A percentile compares a stretch with the other conserved stretches of the same genome.
phyloP scores from a whole-genome alignment of 2,888 invertebrate species.

The Formica aserva region DNA sequence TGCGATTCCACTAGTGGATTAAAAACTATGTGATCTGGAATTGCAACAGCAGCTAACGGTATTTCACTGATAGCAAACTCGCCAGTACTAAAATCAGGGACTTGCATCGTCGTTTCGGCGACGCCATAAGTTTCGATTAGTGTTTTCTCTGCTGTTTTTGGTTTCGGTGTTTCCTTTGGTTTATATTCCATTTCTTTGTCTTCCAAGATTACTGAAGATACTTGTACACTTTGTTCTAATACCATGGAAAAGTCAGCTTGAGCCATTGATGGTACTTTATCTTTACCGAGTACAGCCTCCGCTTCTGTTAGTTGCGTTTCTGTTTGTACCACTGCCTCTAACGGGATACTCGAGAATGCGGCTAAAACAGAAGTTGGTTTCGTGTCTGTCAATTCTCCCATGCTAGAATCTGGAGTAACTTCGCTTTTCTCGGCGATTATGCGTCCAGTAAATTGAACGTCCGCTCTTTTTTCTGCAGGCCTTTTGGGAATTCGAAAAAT shows the following conservation, averaged over 20 bases:
- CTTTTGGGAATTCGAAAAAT: conserved; percentile 84
- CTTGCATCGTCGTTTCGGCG: conserved; percentile 82
- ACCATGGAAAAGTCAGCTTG: conserved; percentile 79
- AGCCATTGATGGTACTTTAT: conserved; percentile 83
- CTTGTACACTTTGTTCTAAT: conserved; percentile 81
- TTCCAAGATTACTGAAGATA: conserved; percentile 82
- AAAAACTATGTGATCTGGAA: conserved; percentile 84
- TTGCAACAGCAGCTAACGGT: conserved; percentile 78
- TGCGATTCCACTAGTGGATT: conserved; percentile 87
- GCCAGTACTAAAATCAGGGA: conserved; percentile 83
- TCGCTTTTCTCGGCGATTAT: conserved; percentile 87
- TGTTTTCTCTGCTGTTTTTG: conserved; percentile 75
- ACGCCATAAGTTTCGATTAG: conserved; percentile 77
- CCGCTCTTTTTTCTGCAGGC: conserved; percentile 85
- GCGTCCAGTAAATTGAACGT: conserved; percentile 85
- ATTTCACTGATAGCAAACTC: conserved; percentile 77
- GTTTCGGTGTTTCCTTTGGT: conserved; percentile 83
- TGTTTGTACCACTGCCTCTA: conserved; percentile 87
- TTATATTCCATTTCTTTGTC: conserved; percentile 87
- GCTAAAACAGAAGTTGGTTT: conserved; percentile 85
- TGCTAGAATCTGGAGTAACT: conserved; percentile 85
- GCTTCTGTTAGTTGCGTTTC: conserved; percentile 88
- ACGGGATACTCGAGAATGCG: conserved; percentile 86
- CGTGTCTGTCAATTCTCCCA: conserved; percentile 80
- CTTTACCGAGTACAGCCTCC: conserved; percentile 85